A percentile compares a stretch with the other conserved stretches of the same genome.
phyloP scores from a whole-genome alignment of 2,888 invertebrate genomes.

The Hypolimnas misippus region DNA sequence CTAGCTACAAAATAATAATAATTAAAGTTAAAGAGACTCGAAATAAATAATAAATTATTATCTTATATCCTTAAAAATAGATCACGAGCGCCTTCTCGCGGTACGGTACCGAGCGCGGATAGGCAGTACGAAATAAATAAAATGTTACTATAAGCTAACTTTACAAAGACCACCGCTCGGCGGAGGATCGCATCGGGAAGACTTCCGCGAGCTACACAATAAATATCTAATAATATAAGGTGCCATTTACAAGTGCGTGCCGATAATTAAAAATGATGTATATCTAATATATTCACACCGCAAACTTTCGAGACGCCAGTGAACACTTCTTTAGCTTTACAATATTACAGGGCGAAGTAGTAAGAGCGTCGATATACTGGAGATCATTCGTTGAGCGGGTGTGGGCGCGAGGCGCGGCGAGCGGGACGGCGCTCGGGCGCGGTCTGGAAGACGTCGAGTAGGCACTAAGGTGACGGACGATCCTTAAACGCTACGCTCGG shows the following conservation, averaged over 20 bases:
- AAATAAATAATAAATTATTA: slow-evolving; percentile 85
- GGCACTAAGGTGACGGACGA: slow-evolving; percentile 80
- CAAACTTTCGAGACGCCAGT: slow-evolving; percentile 83
- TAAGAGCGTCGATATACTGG: slow-evolving; percentile 79
- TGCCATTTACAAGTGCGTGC: slow-evolving; percentile 83
- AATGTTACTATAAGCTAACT: slow-evolving; percentile 81
- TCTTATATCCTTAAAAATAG: slow-evolving; percentile 84
- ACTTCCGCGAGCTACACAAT: slow-evolving; percentile 82
- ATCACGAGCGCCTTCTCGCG: slow-evolving; percentile 84
- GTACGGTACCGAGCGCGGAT: slow-evolving; percentile 82
- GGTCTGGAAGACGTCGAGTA: slow-evolving; percentile 80
- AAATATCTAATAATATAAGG: slow-evolving; percentile 82
- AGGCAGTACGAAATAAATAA: slow-evolving; percentile 83
- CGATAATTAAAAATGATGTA: slow-evolving; percentile 73
- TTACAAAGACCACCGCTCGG: slow-evolving; percentile 84
- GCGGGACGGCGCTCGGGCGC: slow-evolving; percentile 72
- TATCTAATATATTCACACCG: slow-evolving; percentile 81
- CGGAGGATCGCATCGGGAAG: slow-evolving; percentile 82
- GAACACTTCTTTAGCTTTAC: slow-evolving; percentile 76
- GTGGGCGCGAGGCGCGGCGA: slow-evolving; percentile 66
- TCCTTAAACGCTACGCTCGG: slow-evolving; percentile 76
- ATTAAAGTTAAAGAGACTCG: slow-evolving; percentile 83
- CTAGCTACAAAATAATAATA: slow-evolving; percentile 75
- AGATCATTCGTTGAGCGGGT: slow-evolving; percentile 84
- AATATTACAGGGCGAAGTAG: slow-evolving; percentile 77